Conservation (phyloP, 1,140 invertebrate genomes). For the Drosophila lowei region DNA sequence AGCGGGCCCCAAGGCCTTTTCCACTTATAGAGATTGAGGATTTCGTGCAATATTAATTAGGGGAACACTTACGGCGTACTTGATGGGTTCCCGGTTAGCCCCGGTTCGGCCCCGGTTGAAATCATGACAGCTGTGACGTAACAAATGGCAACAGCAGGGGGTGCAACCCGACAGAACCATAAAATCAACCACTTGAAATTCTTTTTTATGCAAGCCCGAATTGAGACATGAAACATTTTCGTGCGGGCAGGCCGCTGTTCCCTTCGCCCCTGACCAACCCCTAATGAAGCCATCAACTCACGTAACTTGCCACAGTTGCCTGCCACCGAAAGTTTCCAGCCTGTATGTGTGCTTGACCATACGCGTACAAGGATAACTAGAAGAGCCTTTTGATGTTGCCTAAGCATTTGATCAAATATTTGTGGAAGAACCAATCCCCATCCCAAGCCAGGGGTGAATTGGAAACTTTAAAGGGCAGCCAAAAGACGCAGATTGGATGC, state of each 20-base stretch:
- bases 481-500: constrained; percentile 53
- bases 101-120: constrained; percentile 64
- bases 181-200: constrained; percentile 71
- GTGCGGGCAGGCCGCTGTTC: constrained; percentile 15
- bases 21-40: constrained; percentile 36
- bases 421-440: constrained; percentile 46
- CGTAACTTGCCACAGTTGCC: constrained; percentile 58
- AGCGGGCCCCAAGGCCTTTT: constrained; percentile 17
- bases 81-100: constrained; percentile 26
- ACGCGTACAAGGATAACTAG: constrained; percentile 52
- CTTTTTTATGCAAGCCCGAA: constrained; percentile 58
- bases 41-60: constrained; percentile 67
- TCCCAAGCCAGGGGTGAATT: constrained; percentile 28
- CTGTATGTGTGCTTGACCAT: constrained; percentile 63
- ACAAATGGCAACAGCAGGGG: constrained; percentile 65
- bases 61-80: constrained; percentile 62
- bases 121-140: constrained; percentile 77
- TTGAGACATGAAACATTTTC: constrained; percentile 72
- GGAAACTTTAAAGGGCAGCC: constrained; percentile 41
- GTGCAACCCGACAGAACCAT: constrained; percentile 3
- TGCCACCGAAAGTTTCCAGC: constrained; percentile 47
- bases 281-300: constrained; percentile 73
- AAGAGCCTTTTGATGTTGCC: constrained; percentile 62
- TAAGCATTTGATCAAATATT: constrained; percentile 74
- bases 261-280: constrained; percentile 39